Percentiles rank a stretch among this genome's conserved stretches.
phyloP scores from a whole-genome alignment of 2,888 invertebrate genomes.

The Netelia fuscicornis region DNA sequence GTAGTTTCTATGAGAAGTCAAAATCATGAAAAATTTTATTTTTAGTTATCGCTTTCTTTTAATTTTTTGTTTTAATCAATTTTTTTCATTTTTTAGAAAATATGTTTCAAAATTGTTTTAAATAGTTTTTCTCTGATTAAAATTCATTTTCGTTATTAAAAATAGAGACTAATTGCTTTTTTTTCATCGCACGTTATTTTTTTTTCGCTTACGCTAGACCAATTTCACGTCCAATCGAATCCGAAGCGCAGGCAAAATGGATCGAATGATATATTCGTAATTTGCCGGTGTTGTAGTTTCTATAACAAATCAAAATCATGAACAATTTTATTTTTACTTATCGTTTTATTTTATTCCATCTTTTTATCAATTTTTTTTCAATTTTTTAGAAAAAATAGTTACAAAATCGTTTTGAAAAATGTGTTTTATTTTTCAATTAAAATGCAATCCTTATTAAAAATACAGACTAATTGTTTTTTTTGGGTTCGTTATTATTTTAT shows the following conservation, averaged over 20 bases:
- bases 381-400: no score
- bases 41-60: neutral
- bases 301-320: neutral
- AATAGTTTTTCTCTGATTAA: no score
- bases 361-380: no score
- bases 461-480: no score
- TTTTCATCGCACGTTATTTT: neutral
- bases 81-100: neutral
- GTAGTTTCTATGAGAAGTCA: neutral
- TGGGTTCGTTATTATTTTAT: no score
- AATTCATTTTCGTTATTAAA: no score
- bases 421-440: no score
- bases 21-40: neutral
- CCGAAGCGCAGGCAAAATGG: neutral
- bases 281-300: neutral
- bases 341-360: no score
- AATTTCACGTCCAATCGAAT: conserved; percentile 33
- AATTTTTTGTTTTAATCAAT: neutral
- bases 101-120: neutral
- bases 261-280: neutral
- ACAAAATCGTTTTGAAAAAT: no score
- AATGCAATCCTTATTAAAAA: no score
- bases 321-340: no score
- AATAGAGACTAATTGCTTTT: no score
- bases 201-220: conserved; percentile 1